A percentile compares a stretch with the other conserved stretches of the same genome.
Evolutionary conservation across 2,113 vertebrate species (phyloP).

Genomic region (Ailuropoda melanoleuca): DNA sequence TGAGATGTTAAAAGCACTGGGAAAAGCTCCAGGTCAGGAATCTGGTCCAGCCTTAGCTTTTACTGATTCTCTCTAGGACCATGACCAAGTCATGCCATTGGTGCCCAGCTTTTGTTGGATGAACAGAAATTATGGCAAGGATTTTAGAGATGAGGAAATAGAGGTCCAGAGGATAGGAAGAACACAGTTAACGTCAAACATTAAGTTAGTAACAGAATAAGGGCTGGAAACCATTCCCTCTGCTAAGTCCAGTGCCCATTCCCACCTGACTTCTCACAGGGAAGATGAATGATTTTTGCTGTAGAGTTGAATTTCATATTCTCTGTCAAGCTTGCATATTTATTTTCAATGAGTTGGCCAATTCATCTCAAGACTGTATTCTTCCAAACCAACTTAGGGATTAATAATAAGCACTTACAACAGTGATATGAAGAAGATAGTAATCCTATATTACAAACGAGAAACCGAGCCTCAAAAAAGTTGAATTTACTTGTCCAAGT

Average conservation of each 20-base stretch:
- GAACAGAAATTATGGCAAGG: not conserved
- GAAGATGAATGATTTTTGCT: constrained; percentile 45
- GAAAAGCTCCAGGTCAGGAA: not conserved
- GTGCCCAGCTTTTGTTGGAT: not conserved
- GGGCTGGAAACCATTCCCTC: not conserved
- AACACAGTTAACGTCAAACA: not conserved
- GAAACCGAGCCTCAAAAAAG: not conserved
- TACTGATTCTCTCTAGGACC: not conserved
- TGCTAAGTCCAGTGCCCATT: not conserved
- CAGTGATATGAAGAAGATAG: not conserved
- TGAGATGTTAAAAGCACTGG: not conserved
- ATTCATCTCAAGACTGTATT: not conserved
- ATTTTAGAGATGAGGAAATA: not conserved
- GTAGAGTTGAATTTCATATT: not conserved
- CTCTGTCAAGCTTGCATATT: constrained; percentile 5
- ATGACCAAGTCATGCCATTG: not conserved
- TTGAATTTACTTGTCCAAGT: not conserved
- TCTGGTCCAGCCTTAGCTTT: not conserved
- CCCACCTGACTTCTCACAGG: not conserved
- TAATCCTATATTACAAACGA: not conserved
- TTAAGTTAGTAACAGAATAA: not conserved
- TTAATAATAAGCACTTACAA: not conserved
- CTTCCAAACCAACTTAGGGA: not conserved
- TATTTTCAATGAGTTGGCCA: constrained; percentile 21
- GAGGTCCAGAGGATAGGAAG: not conserved